phyloP scores from a whole-genome alignment of 2,797 vertebrate species.

The Pseudotriccus pelzelni region DNA sequence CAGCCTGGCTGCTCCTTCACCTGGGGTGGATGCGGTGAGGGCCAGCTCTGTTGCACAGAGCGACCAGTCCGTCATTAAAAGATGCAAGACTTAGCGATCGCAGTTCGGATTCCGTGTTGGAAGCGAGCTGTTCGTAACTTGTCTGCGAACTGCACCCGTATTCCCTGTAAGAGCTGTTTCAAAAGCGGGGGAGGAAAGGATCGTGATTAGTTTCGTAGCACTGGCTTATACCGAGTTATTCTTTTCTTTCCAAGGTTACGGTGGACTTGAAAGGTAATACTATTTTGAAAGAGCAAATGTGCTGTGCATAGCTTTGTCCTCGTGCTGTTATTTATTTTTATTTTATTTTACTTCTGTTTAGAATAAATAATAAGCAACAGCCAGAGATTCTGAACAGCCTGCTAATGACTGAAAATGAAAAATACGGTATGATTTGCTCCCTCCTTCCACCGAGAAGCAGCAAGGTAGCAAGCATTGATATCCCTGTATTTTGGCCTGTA shows the following conservation, averaged over 20 bases:
- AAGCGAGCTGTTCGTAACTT: slow-evolving; percentile 20
- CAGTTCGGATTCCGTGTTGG: neutral
- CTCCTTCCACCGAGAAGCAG: neutral
- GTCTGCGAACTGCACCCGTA: neutral
- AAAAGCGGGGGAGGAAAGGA: slow-evolving; percentile 21
- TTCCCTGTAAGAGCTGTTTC: slow-evolving; percentile 14
- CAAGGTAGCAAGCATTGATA: neutral
- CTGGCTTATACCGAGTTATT: neutral
- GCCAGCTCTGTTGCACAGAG: slow-evolving; percentile 5
- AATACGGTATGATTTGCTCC: neutral
- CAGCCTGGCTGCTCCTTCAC: neutral
- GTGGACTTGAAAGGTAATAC: slow-evolving; percentile 27
- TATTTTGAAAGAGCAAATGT: neutral
- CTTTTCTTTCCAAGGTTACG: slow-evolving; percentile 15
- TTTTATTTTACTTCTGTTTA: slow-evolving; percentile 24
- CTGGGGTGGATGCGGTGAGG: neutral
- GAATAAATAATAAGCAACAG: slow-evolving; percentile 30
- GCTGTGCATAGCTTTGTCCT: neutral
- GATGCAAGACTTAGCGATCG: neutral
- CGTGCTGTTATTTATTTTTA: neutral
- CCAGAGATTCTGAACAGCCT: slow-evolving; percentile 10
- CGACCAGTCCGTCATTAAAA: neutral
- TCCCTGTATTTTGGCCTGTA: slow-evolving; percentile 41
- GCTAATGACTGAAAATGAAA: slow-evolving; percentile 26
- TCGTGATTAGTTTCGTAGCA: neutral